These are phyloP conservation scores for Lithophane ornitopus DNA, from an alignment of 2,888 invertebrate genomes.

Conservation along the genomic window DNA sequence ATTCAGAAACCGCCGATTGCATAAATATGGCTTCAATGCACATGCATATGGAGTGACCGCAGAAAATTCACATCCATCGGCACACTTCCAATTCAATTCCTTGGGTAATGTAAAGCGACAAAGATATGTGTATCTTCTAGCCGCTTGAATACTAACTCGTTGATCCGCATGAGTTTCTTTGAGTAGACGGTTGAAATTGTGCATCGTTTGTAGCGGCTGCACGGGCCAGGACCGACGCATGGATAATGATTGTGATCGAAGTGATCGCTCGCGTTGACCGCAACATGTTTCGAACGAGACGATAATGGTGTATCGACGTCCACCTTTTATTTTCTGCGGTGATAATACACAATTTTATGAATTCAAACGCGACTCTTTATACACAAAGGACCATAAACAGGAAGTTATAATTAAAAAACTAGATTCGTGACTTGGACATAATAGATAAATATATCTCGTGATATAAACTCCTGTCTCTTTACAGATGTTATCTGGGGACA, in stretches of 20 bases:
- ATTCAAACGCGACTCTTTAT: conserved; percentile 70
- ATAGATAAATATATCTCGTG: conserved; percentile 71
- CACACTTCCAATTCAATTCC: conserved; percentile 83
- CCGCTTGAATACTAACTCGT: conserved; percentile 78
- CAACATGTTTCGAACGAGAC: conserved; percentile 88
- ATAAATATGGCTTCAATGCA: conserved; percentile 86
- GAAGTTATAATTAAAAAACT: conserved; percentile 69
- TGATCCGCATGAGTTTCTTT: conserved; percentile 65
- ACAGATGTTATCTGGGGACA: conserved; percentile 80
- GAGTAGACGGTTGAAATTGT: conserved; percentile 75
- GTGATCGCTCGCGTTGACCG: conserved; percentile 84
- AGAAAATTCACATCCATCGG: conserved; percentile 84
- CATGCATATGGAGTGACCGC: conserved; percentile 83
- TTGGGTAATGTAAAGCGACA: conserved; percentile 84
- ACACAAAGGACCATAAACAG: conserved; percentile 57
- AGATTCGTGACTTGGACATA: conserved; percentile 53
- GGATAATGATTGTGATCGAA: conserved; percentile 86
- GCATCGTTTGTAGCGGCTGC: conserved; percentile 79
- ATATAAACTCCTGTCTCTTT: conserved; percentile 80
- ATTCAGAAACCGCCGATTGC: conserved; percentile 85
- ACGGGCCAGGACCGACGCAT: conserved; percentile 74
- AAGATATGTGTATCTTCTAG: conserved; percentile 79
- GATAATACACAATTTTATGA: conserved; percentile 78
- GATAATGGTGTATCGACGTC: conserved; percentile 83
- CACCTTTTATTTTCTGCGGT: conserved; percentile 83